Conservation (phyloP, 1,140 invertebrate genomes). For the Sitophilus oryzae region DNA sequence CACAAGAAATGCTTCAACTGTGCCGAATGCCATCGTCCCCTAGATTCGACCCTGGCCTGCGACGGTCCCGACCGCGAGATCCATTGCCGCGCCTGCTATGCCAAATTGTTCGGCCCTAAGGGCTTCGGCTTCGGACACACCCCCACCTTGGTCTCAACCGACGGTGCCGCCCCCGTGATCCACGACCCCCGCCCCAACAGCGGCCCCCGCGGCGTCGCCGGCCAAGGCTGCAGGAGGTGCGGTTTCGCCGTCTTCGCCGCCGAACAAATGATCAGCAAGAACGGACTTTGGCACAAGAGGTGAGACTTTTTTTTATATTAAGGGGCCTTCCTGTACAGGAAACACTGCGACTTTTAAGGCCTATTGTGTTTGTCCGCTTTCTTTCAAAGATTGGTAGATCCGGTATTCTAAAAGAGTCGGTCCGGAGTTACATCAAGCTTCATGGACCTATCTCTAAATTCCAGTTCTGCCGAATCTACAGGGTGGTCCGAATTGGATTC, state of each 20-base stretch:
- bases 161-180: constrained; percentile 63
- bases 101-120: constrained; percentile 84
- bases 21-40: constrained; percentile 82
- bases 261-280: constrained; percentile 91
- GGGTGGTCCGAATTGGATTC: no score
- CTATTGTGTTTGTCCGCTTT: background rate
- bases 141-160: constrained; percentile 74
- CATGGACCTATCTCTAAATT: no score
- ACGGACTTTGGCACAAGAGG: constrained; percentile 87
- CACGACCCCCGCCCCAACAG: constrained; percentile 52
- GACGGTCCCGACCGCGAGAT: constrained; percentile 85
- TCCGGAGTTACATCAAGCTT: no score
- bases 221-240: constrained; percentile 75
- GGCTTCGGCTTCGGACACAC: constrained; percentile 84
- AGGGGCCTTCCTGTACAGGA: no score
- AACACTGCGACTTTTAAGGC: no score
- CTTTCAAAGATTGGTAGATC: background rate
- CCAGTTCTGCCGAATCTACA: no score
- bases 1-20: constrained; percentile 94
- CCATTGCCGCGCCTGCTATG: constrained; percentile 83
- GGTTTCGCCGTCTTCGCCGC: constrained; percentile 86
- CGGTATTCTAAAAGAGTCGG: no score
- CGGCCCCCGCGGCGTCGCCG: constrained; percentile 55
- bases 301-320: background rate
- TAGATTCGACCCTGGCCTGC: constrained; percentile 87